phyloP scores from a whole-genome alignment of 2,113 vertebrate genomes.

The Rostratula benghalensis region DNA sequence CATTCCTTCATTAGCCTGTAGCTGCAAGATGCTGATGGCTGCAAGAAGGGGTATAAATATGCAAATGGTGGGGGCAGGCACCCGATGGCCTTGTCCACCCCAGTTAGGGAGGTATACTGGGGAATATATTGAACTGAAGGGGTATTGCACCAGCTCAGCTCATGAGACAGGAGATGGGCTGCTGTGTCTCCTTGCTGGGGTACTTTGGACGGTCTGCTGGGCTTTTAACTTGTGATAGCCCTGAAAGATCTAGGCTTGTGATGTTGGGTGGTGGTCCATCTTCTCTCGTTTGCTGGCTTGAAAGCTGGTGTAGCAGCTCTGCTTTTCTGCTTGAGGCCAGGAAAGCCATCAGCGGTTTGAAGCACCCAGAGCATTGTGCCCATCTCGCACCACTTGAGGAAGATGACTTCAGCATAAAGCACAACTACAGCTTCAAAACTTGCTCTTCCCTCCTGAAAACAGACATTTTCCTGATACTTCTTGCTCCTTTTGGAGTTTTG shows the following conservation, averaged over 20 bases:
- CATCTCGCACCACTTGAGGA: rapidly evolving
- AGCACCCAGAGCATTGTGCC: background rate
- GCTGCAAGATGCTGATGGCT: background rate
- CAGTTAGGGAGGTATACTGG: background rate
- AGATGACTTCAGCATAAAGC: background rate
- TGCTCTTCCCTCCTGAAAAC: background rate
- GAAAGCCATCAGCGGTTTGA: background rate
- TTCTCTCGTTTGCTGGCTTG: background rate
- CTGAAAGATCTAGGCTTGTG: background rate
- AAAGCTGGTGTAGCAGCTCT: background rate
- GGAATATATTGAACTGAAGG: background rate
- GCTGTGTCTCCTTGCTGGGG: background rate
- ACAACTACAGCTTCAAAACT: background rate
- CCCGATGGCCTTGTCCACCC: background rate
- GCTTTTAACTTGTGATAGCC: background rate
- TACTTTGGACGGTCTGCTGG: background rate
- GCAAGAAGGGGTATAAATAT: background rate
- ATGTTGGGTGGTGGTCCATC: background rate
- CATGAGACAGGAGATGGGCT: background rate
- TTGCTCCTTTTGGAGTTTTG: background rate
- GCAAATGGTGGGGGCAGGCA: background rate
- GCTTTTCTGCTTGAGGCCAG: background rate
- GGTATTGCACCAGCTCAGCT: background rate
- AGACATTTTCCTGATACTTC: background rate
- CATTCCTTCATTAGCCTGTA: rapidly evolving